These are phyloP conservation scores for Ormyrus labotus DNA, from an alignment of 2,888 invertebrate species.

Conservation along the genomic window DNA sequence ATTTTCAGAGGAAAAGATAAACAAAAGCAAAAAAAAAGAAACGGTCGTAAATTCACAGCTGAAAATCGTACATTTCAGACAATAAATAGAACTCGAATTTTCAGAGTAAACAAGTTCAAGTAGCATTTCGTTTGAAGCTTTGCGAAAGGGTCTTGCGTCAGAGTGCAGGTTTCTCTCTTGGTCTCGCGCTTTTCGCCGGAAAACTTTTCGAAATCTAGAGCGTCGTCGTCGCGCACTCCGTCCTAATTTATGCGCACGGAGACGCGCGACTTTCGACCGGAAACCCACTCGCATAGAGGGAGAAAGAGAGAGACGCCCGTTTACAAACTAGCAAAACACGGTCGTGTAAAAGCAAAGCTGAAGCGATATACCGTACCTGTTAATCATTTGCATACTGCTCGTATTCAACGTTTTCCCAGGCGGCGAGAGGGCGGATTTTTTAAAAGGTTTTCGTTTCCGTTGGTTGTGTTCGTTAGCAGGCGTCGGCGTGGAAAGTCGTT, in stretches of 20 bases:
- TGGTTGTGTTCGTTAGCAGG: conserved; percentile 1
- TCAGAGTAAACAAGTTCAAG: neutral
- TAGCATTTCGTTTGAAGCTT: no score
- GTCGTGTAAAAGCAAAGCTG: conserved; percentile 22
- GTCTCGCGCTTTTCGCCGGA: neutral
- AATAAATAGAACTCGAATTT: neutral
- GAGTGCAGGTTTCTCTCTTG: no score
- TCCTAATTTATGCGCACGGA: conserved; percentile 24
- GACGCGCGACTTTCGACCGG: neutral
- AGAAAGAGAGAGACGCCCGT: conserved; percentile 4
- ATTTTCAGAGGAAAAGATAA: no score
- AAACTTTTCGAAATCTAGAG: conserved; percentile 11
- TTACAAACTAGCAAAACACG: conserved; percentile 39
- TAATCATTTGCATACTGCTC: conserved; percentile 51
- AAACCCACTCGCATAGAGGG: neutral
- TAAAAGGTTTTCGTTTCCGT: conserved; percentile 6
- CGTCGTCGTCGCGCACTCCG: neutral
- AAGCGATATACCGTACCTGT: conserved; percentile 54
- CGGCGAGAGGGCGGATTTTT: neutral
- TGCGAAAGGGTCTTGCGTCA: no score
- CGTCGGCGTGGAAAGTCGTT: no score
- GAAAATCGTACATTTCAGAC: no score
- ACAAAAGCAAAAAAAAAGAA: no score
- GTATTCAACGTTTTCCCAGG: conserved; percentile 20
- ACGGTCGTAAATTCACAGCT: no score